Evolutionary conservation across 2,888 invertebrate genomes (phyloP).

Genomic region (Smittia aterrima): DNA sequence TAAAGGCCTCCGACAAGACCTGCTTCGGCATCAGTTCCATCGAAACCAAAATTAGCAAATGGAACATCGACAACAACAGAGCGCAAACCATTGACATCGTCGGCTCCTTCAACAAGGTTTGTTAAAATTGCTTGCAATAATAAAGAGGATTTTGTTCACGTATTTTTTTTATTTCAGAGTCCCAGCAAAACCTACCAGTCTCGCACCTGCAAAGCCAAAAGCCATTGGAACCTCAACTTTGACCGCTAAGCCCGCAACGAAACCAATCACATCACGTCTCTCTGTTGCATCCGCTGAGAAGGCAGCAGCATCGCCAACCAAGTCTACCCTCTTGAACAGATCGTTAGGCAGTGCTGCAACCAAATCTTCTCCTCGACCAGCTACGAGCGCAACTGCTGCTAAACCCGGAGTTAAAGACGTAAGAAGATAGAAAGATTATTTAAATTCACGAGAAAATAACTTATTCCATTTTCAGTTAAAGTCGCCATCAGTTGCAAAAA

Average conservation of each 20-base stretch:
- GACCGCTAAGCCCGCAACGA: neutral
- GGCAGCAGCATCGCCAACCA: constrained; percentile 14
- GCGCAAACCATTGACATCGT: constrained; percentile 26
- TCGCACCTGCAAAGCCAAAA: constrained; percentile 24
- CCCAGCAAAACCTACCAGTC: constrained; percentile 28
- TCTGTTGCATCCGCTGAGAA: neutral
- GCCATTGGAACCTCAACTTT: neutral
- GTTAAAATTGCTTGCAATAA: neutral
- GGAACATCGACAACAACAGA: constrained; percentile 14
- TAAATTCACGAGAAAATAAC: neutral
- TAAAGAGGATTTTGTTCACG: no score
- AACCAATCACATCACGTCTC: neutral
- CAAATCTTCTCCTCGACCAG: neutral
- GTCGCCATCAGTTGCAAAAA: constrained; percentile 17
- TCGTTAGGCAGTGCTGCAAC: neutral
- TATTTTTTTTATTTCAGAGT: constrained; percentile 27
- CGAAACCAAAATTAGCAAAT: constrained; percentile 26
- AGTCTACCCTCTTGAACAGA: constrained; percentile 5
- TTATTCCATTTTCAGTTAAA: neutral
- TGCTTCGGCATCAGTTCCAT: neutral
- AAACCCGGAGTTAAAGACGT: constrained; percentile 23
- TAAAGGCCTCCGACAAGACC: constrained; percentile 7
- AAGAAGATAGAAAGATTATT: constrained; percentile 10
- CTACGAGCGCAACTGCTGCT: neutral
- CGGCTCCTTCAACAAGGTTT: constrained; percentile 19